phyloP scores from a whole-genome alignment of 2,888 invertebrate genomes.

The Augiades crinisus region DNA sequence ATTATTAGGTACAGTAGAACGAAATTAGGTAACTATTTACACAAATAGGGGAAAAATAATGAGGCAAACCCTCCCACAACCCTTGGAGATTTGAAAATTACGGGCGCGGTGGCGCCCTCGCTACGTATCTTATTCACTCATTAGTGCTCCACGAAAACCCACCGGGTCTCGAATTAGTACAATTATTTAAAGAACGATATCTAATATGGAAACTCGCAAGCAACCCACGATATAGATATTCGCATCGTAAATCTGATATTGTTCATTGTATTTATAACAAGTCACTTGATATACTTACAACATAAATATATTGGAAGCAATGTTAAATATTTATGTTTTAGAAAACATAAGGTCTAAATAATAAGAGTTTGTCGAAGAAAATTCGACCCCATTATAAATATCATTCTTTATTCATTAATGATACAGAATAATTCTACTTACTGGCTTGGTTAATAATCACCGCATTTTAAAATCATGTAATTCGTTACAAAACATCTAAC shows the following conservation, averaged over 20 bases:
- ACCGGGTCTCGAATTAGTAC: conserved; percentile 50
- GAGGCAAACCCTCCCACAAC: conserved; percentile 80
- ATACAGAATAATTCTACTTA: conserved; percentile 28
- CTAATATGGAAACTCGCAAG: not conserved
- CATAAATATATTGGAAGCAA: too few species aligned
- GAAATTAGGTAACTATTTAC: conserved; percentile 80
- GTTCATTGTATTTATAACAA: too few species aligned
- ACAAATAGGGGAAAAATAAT: conserved; percentile 80
- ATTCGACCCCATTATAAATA: not conserved
- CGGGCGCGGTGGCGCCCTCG: conserved; percentile 52
- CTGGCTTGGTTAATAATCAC: conserved; percentile 34
- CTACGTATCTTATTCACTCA: conserved; percentile 61
- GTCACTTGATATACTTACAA: too few species aligned
- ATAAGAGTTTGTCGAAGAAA: not conserved
- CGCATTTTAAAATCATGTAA: conserved; percentile 31
- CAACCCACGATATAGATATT: too few species aligned
- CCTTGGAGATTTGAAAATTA: conserved; percentile 78
- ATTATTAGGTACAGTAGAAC: conserved; percentile 64
- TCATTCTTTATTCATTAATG: conserved; percentile 3
- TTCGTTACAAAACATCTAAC: conserved; percentile 21
- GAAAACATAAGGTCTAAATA: too few species aligned
- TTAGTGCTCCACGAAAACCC: conserved; percentile 47
- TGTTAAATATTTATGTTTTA: too few species aligned
- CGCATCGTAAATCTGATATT: too few species aligned
- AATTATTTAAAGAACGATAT: conserved; percentile 4